These are phyloP conservation scores for Acipenser oxyrinchus DNA, from an alignment of 2,797 vertebrate species.

Conservation along the genomic window DNA sequence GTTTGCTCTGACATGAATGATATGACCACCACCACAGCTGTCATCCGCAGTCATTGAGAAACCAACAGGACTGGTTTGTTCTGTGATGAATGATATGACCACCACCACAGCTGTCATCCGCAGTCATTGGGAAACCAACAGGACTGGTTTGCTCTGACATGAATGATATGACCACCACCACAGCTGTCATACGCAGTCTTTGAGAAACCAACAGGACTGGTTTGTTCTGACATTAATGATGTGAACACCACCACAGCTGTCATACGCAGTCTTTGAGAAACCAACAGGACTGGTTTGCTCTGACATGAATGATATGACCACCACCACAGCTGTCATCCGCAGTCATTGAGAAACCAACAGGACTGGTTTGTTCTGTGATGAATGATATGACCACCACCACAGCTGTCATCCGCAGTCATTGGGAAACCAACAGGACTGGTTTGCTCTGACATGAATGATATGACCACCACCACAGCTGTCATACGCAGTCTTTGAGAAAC, in stretches of 20 bases:
- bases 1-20: conserved; percentile 48
- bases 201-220: conserved; percentile 31
- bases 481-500: conserved; percentile 9
- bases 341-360: conserved; percentile 38
- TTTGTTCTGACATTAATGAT: conserved; percentile 47
- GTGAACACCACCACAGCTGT: conserved; percentile 32
- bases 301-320: no score
- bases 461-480: conserved; percentile 32
- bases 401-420: conserved; percentile 39
- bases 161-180: conserved; percentile 37
- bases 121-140: conserved; percentile 36
- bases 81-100: conserved; percentile 43
- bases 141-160: conserved; percentile 47
- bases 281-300: background rate
- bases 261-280: conserved; percentile 13
- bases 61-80: conserved; percentile 47
- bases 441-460: conserved; percentile 45
- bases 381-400: conserved; percentile 35
- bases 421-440: conserved; percentile 49
- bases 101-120: conserved; percentile 42
- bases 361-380: conserved; percentile 47
- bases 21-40: conserved; percentile 32
- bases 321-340: conserved; percentile 39
- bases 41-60: conserved; percentile 43
- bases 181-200: conserved; percentile 25